Base-by-base conservation (phyloP, 1,140 invertebrate genomes). In the Zaprionus taronus region DNA sequence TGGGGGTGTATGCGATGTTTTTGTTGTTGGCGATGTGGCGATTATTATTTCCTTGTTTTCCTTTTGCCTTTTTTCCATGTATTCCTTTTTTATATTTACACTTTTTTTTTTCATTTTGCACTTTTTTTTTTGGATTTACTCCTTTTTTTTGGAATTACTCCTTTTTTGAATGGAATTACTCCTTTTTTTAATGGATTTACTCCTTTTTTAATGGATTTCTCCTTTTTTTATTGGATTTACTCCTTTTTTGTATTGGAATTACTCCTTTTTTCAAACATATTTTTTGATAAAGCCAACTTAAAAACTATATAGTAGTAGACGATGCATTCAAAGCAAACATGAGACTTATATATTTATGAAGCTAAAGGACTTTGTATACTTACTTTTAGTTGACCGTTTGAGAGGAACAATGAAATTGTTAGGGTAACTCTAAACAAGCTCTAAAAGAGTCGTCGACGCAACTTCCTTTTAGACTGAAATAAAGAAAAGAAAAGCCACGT, bases 401-500 rank as follows among this genome's bases (percentile, higher is more conserved):
- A 92, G 79, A 92, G 84, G 69, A 92, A 92, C 86, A 92, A 92
- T 92, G 91, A 92, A 92, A 92, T 92, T 92, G 91, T 92, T 90
- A 83, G 77, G 84, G 72, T 75, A 90, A 80, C 91, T 91, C 84
- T 92, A 91, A 91, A 92, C 87, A 90, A 90, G 84, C 84, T 92
- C 91, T 92, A 79, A 86, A 92, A 91, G 91, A 92, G 91, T 92
- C 87, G 89, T 83, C 81, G 84, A 82, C 79, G 76, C 84, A 90
- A 83, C 79, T 92, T 92, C 84, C 91, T 91, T 80, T 92, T 91
- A 92, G 83, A 91, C 91, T 92, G 91, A 65, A 92, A 92, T 12
- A 28, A 82, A 73, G 80, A 65, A 53, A 72, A 57, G 61, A 56
- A 80, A 60, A 67, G 22, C 41, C 47, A 62, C 15, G 72, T 83